A percentile compares a stretch with the other conserved stretches of the same genome.
Conservation (phyloP, 2,113 vertebrate genomes). For the Rhinolophus ferrumequinum region DNA sequence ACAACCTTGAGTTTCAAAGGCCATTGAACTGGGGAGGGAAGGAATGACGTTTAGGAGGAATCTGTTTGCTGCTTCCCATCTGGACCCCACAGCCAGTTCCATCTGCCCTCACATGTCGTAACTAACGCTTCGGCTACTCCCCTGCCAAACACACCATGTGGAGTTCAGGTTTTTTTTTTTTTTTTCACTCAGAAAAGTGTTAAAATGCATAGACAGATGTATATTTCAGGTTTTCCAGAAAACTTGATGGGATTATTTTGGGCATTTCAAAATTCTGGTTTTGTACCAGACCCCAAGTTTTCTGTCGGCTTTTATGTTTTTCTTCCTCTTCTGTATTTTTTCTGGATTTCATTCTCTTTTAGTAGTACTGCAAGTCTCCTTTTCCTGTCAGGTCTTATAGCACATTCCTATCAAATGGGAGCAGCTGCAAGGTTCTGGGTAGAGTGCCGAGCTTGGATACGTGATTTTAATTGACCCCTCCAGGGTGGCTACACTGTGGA, state of each 20-base stretch:
- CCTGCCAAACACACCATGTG: background rate
- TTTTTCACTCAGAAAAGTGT: background rate
- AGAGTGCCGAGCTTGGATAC: background rate
- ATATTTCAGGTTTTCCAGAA: conserved; percentile 25
- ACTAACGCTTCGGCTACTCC: background rate
- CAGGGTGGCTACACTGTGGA: background rate
- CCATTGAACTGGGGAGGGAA: conserved; percentile 37
- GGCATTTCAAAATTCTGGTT: conserved; percentile 36
- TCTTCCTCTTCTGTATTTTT: background rate
- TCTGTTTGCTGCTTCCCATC: conserved; percentile 9
- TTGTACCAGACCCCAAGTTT: background rate
- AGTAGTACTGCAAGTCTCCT: background rate
- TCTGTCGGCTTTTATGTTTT: background rate
- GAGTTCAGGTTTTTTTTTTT: background rate
- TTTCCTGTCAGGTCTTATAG: background rate
- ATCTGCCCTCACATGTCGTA: conserved; percentile 22
- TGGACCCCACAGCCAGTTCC: conserved; percentile 41
- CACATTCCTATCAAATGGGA: background rate
- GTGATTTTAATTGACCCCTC: background rate
- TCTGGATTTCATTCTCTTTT: conserved; percentile 23
- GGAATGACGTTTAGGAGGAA: background rate
- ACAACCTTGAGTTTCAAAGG: conserved; percentile 70
- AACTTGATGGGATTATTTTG: background rate
- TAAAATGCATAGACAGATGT: background rate
- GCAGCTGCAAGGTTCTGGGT: background rate